Evolutionary conservation across 2,113 vertebrate species (phyloP), one percentile per base, ranked within the genome.

Genomic region (Mormyrus iriodes): DNA sequence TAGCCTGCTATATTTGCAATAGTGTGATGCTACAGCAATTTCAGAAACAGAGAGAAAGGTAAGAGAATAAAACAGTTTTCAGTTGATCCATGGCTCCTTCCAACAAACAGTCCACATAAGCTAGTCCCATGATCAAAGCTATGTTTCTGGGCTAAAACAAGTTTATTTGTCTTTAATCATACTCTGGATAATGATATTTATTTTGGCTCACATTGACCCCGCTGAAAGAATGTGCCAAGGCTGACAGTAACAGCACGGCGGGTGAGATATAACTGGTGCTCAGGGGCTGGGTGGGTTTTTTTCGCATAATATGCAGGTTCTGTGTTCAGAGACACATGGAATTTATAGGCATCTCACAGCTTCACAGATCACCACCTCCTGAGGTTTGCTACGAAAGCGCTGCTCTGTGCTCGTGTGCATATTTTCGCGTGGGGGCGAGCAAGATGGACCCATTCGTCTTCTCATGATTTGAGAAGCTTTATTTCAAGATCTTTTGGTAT

Each of bases 131-230:
- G 91, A 94, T 92, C 90, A 93, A 92, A 93, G 89, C 17, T 61
- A 46, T 3, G 51, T 85, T 89, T 91, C 84, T 88, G 85, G 89
- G 88, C 88, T 90, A 90, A 53, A 55, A 90, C 65, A 90, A n/a
- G 90, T 88, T 90, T 91, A 93, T 91, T 93, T 92, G 83, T 88
- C 89, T 92, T 93, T 90, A 91, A 90, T 86, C 91, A 86, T 42
- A 91, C 88, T 61, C 0, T 89, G 86, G 15, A 58, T 89, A 91
- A 92, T 92, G 83, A 91, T 90, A 89, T 92, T 93, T 91, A 79
- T 87, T 87, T 85, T 82, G 61, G 91, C 90, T 86, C 88, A 86
- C 86, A 89, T 84, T 88, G 51, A 2, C 31, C 42, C 73, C 88
- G 55, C 92, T 15, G 8, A 92, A 89, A 87, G 79, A 89, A 87